Percentiles rank a stretch among this genome's conserved stretches.
phyloP scores from a whole-genome alignment of 1,140 invertebrate genomes.

The roundworm (Caenorhabditis elegans) region WBcel235 BX284602.5:7569001-7569500 shows the following conservation, averaged over 20 bases:
- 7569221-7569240: conserved; percentile 4
- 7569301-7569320: too few species aligned
- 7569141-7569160: conserved; percentile 23
- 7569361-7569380: too few species aligned
- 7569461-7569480: too few species aligned
- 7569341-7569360: too few species aligned
- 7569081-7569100: neutral
- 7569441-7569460: too few species aligned
- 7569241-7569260: neutral
- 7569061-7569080: conserved; percentile 4
- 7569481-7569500: neutral
- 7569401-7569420: too few species aligned
- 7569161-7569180: conserved; percentile 28
- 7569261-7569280: too few species aligned
- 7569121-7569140: conserved; percentile 22
- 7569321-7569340: too few species aligned
- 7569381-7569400: too few species aligned
- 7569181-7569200: neutral
- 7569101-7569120: conserved; percentile 18
- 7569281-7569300: too few species aligned
- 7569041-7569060: neutral
- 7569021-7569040: conserved; percentile 4
- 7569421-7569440: too few species aligned
- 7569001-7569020: neutral
- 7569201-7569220: conserved; percentile 27